Base-by-base conservation (phyloP, 2,888 invertebrate species). In the Hyppa rectilinea region DNA sequence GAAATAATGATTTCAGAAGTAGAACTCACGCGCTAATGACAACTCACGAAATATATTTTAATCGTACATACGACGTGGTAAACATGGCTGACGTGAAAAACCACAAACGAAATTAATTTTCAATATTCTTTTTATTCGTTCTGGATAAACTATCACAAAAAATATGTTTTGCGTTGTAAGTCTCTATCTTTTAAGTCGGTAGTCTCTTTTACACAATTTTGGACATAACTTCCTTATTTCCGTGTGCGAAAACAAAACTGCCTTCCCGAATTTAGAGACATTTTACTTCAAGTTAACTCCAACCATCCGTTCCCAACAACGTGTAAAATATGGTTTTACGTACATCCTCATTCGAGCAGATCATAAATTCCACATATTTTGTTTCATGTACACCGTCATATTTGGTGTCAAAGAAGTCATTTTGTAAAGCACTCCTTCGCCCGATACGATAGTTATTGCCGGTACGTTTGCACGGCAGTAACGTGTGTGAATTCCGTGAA, bases 401-500 rank as follows among this genome's bases (percentile, higher is more conserved):
- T 80, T 78, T 62, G 75, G 78, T 81, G 85, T 84, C 85, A 81
- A 78, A 84, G 79, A 83, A 85, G 83, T 84, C 85, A 85, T 84
- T 85, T 79, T 78, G 83, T 78, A 83, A 82, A 75, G 71, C 83
- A 71, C 67, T 59, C 50, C 56, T 56, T n/a, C 71, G 71, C 71
- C 68, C 83, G 74, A 81, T 79, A 72, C 81, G 78, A 84, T 83
- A 85, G 84, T 85, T 85, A 84, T 78, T 75, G 71, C 77, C 55
- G 23, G 81, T 86, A 84, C 86, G 77, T 87, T 88, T 89, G 87
- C 87, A 86, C 72, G 82, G 80, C 61, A 78, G 86, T 86, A 85
- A 86, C 85, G 84, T 85, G 79, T 79, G 82, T 82, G 84, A 88
- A 88, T 87, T 86, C 82, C 83, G 82, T 83, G 83, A 85, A 89